Base-by-base conservation (phyloP, 2,113 vertebrate genomes). In the Notarius lentiginosus region DNA sequence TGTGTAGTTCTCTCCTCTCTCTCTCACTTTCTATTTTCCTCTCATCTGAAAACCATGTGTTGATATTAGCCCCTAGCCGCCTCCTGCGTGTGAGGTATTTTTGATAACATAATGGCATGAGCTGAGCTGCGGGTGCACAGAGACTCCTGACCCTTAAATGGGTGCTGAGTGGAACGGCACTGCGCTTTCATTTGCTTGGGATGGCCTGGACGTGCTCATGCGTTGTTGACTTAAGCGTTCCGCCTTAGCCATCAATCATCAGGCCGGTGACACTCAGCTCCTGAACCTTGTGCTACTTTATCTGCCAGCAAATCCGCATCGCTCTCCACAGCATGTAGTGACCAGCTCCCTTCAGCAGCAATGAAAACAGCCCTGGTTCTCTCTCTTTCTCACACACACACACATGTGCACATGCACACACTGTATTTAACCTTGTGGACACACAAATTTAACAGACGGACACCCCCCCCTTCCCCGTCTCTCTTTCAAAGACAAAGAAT, bases 201-300 rank as follows among this genome's bases (percentile, higher is more conserved):
- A 91, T 91, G 91, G 92, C 91, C 49, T 89, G 88, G 92, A 93
- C 94, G 94, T 95, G 95, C 94, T 94, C 92, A 89, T 65, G 87
- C 92, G 88, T 90, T 95, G 95, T 96, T 96, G 95, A 95, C 94
- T 94, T 94, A 94, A 95, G 94, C 91, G 90, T 93, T 94, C 92
- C 91, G 92, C 92, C 91, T 85, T 85, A 90, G 93, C 94, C 95
- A 95, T 95, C 95, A 93, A 95, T 96, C 95, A 95, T 94, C 90
- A 8, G 27, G 51, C 72, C 87, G 65, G 92, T 95, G 95, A 95
- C 94, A 90, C 91, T 89, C 90, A 89, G 91, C 92, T 91, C 91
- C 91, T 85, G 89, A 93, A 94, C 93, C 92, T 90, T 88, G 66
- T 83, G 85, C 51, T 82, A 90, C 91, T 93, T 90, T 89, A 93